A percentile compares a stretch with the other conserved stretches of the same genome.
phyloP scores from a whole-genome alignment of 2,797 vertebrate species.

The Numenius phaeopus region DNA sequence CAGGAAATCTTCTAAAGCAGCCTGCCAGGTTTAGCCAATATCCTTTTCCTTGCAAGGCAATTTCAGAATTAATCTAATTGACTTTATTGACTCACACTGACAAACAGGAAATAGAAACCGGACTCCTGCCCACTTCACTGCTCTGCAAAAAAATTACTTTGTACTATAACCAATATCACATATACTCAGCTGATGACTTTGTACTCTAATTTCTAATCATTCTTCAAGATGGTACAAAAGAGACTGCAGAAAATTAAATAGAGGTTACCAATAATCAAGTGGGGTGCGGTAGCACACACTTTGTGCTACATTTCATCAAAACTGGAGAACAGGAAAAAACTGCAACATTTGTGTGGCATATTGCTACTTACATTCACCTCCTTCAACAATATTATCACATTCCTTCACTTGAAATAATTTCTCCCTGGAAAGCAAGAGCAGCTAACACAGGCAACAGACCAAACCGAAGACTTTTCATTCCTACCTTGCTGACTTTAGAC shows the following conservation, averaged over 20 bases:
- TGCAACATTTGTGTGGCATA: neutral
- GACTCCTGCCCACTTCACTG: neutral
- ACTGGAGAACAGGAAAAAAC: neutral
- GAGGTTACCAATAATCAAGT: neutral
- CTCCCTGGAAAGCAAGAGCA: neutral
- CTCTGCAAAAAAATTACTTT: neutral
- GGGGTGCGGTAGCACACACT: neutral
- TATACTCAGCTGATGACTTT: neutral
- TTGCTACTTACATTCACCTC: neutral
- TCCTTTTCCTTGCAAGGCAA: neutral
- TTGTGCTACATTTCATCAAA: neutral
- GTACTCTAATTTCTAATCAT: neutral
- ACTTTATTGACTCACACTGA: neutral
- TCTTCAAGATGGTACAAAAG: neutral
- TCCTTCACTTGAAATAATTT: neutral
- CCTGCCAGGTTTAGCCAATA: neutral
- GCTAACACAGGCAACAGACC: neutral
- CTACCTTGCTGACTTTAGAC: neutral
- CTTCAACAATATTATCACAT: neutral
- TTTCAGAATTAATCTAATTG: slow-evolving; percentile 2
- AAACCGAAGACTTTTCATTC: neutral
- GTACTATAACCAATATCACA: neutral
- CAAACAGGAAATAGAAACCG: neutral
- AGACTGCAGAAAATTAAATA: neutral
- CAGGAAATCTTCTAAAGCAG: neutral